These are phyloP conservation scores for Sphaeridia pumilis DNA, from an alignment of 2,888 invertebrate genomes.

Conservation along the genomic window DNA sequence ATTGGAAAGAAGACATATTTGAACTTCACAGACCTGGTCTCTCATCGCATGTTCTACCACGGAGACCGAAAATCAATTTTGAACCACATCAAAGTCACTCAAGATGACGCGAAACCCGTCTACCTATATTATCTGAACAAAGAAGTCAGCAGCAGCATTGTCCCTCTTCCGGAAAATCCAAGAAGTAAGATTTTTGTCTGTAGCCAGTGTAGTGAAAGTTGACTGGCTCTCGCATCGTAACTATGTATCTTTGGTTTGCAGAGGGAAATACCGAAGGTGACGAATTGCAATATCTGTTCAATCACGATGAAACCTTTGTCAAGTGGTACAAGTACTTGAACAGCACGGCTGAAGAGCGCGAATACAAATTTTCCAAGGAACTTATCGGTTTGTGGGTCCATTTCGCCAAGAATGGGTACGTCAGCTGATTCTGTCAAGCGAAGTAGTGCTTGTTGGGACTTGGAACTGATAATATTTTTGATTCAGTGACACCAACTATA, in stretches of 20 bases:
- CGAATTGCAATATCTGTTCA: constrained; percentile 31
- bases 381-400: constrained; percentile 29
- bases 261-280: constrained; percentile 32
- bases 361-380: constrained; percentile 25
- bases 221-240: not conserved
- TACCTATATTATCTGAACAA: constrained; percentile 26
- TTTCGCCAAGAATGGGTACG: constrained; percentile 29
- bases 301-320: constrained; percentile 20
- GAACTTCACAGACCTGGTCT: constrained; percentile 24
- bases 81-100: constrained; percentile 22
- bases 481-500: constrained; percentile 18
- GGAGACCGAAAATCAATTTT: constrained; percentile 26
- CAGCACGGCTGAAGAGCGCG: constrained; percentile 6
- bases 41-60: constrained; percentile 28
- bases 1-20: constrained; percentile 22
- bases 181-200: constrained; percentile 3
- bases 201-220: not conserved
- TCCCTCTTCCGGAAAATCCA: constrained; percentile 14
- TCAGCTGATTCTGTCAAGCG: not conserved
- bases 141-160: constrained; percentile 22
- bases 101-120: constrained; percentile 20
- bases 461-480: not conserved
- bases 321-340: constrained; percentile 11
- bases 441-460: no score
- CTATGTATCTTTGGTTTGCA: not conserved